Percentiles rank a stretch among this genome's conserved stretches.
Conservation (phyloP, 2,888 invertebrate species). For the Cerastis leucographa region DNA sequence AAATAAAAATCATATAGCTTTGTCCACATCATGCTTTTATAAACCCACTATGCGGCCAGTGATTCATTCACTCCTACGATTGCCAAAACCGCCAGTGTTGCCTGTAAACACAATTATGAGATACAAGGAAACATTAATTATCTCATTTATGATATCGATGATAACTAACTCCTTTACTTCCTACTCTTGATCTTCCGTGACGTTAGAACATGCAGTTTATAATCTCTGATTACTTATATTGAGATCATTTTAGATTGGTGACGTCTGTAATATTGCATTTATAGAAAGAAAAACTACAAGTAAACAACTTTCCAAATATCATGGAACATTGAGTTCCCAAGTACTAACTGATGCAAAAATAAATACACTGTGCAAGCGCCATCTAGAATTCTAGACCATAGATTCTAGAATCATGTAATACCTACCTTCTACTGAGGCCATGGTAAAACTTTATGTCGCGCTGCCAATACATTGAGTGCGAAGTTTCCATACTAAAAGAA, state of each 20-base stretch:
- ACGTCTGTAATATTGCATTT: not conserved
- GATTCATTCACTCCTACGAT: constrained; percentile 68
- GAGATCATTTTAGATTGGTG: not conserved
- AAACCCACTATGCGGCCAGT: constrained; percentile 56
- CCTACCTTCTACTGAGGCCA: not conserved
- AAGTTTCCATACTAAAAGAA: not conserved
- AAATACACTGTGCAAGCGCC: not conserved
- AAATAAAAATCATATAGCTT: constrained; percentile 17
- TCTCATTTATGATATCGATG: constrained; percentile 37
- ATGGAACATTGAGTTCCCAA: too few species aligned
- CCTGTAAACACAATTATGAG: constrained; percentile 66
- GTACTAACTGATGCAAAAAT: not conserved
- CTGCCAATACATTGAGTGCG: not conserved
- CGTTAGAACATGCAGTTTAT: not conserved
- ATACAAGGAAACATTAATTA: constrained; percentile 69
- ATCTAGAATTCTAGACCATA: too few species aligned
- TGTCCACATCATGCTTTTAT: constrained; percentile 33
- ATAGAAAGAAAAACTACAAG: not conserved
- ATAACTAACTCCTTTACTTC: constrained; percentile 64
- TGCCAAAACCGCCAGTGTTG: constrained; percentile 68
- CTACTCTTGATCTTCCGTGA: constrained; percentile 61
- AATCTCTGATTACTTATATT: not conserved
- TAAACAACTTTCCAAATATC: not conserved
- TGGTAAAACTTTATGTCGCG: not conserved
- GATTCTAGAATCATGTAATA: not conserved